A percentile compares a stretch with the other conserved stretches of the same genome.
Evolutionary conservation across 2,113 vertebrate species (phyloP).

Genomic region (Mionectes macconnelli): DNA sequence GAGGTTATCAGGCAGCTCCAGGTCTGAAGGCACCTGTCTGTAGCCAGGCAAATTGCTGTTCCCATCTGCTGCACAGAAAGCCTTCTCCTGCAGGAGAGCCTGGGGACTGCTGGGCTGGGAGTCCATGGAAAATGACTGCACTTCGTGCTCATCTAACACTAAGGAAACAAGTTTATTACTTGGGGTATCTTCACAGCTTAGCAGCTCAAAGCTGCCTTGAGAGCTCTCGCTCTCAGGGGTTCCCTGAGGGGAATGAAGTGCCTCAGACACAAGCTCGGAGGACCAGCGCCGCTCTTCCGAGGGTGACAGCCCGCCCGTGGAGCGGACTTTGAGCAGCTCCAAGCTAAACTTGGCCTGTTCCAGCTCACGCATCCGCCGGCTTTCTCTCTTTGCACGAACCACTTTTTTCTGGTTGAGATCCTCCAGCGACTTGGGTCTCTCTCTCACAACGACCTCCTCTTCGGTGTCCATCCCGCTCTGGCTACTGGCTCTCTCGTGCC

Average conservation of each 20-base stretch:
- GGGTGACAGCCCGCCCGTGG: constrained; percentile 82
- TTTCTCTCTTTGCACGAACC: constrained; percentile 91
- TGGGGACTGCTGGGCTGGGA: constrained; percentile 50
- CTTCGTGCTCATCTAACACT: constrained; percentile 61
- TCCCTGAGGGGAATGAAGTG: constrained; percentile 80
- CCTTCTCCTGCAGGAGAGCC: constrained; percentile 37
- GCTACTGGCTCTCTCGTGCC: constrained; percentile 68
- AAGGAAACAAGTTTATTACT: constrained; percentile 58
- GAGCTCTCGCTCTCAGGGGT: constrained; percentile 93
- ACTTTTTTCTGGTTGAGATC: constrained; percentile 89
- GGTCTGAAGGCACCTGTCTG: constrained; percentile 14
- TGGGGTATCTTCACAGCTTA: constrained; percentile 81
- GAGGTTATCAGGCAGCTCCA: constrained; percentile 41
- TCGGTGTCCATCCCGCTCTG: constrained; percentile 64
- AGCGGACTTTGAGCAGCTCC: constrained; percentile 92
- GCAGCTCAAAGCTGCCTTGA: constrained; percentile 89
- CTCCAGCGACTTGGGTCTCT: constrained; percentile 81
- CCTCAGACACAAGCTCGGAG: constrained; percentile 79
- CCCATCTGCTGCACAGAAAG: constrained; percentile 41
- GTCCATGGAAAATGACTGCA: not conserved
- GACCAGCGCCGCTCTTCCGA: constrained; percentile 89
- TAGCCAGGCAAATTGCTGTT: not conserved
- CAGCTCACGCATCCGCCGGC: constrained; percentile 91
- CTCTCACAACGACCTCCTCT: constrained; percentile 78
- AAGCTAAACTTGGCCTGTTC: constrained; percentile 97